phyloP scores from a whole-genome alignment of 2,888 invertebrate species.

The Lasioglossum lativentre region DNA sequence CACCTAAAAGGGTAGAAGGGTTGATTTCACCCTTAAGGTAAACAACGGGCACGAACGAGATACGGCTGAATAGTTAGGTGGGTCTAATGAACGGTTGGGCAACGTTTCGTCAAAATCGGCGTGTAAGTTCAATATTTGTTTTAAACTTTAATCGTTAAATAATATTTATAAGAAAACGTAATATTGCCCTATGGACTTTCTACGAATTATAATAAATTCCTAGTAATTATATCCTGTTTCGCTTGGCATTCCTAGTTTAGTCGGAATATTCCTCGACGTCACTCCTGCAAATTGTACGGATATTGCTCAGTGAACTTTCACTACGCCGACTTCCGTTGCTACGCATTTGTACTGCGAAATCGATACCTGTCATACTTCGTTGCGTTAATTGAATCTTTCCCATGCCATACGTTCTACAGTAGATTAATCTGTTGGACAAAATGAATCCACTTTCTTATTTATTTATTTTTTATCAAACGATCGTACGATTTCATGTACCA shows the following conservation, averaged over 20 bases:
- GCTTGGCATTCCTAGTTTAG: background rate
- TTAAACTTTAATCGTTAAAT: too few species aligned
- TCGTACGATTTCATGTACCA: too few species aligned
- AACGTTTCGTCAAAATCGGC: too few species aligned
- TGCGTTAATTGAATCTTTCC: slow-evolving; percentile 1
- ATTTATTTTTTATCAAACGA: too few species aligned
- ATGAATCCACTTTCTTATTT: too few species aligned
- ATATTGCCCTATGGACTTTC: background rate
- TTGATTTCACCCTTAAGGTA: too few species aligned
- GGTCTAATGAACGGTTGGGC: too few species aligned
- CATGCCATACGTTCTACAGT: background rate
- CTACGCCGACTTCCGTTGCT: background rate
- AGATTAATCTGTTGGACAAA: background rate
- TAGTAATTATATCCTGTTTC: background rate
- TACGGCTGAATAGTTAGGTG: too few species aligned
- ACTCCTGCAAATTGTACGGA: background rate
- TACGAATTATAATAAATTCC: background rate
- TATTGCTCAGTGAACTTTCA: background rate
- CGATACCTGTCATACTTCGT: slow-evolving; percentile 8
- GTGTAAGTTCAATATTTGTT: too few species aligned
- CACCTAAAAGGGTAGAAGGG: too few species aligned
- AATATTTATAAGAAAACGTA: background rate
- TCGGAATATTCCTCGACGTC: background rate
- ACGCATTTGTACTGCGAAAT: background rate
- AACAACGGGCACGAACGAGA: too few species aligned